Conservation (phyloP, 2,888 invertebrate species). For the Doris montereyensis region DNA sequence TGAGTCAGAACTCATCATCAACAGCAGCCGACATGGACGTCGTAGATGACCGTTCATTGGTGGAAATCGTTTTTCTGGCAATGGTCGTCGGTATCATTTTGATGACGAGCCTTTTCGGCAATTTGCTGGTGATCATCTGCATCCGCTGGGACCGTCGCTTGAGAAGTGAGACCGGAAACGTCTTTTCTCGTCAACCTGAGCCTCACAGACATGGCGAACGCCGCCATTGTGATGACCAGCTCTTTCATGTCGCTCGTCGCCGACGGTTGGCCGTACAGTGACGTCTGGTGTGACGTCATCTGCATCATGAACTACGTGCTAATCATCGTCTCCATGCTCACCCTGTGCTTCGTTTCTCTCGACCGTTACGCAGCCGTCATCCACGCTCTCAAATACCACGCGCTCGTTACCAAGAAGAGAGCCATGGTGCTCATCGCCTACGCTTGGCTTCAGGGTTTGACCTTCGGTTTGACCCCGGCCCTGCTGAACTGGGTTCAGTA, state of each 20-base stretch:
- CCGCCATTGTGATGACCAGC: slow-evolving; percentile 61
- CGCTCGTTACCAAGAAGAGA: slow-evolving; percentile 48
- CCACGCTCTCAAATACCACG: slow-evolving; percentile 60
- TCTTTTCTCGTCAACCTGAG: slow-evolving; percentile 67
- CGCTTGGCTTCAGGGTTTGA: slow-evolving; percentile 67
- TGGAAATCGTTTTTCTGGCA: slow-evolving; percentile 46
- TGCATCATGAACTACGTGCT: slow-evolving; percentile 69
- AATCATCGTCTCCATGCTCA: slow-evolving; percentile 71
- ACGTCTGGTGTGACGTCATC: slow-evolving; percentile 41
- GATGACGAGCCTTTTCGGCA: slow-evolving; percentile 54
- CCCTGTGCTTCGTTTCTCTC: slow-evolving; percentile 68
- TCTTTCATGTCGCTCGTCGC: slow-evolving; percentile 51
- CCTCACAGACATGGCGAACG: slow-evolving; percentile 61
- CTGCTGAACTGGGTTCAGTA: slow-evolving; percentile 64
- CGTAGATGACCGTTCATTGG: slow-evolving; percentile 13
- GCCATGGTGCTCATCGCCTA: slow-evolving; percentile 53
- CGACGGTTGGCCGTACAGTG: slow-evolving; percentile 54
- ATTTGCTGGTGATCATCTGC: slow-evolving; percentile 61
- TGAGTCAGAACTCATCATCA: no score
- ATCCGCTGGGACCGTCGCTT: slow-evolving; percentile 49
- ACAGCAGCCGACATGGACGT: no score
- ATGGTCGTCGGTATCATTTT: slow-evolving; percentile 53
- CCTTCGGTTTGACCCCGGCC: slow-evolving; percentile 61
- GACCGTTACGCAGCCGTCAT: slow-evolving; percentile 68
- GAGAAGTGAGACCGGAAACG: slow-evolving; percentile 57